Evolutionary conservation across 2,797 vertebrate genomes (phyloP).

Genomic region (Oryzias sinensis): DNA sequence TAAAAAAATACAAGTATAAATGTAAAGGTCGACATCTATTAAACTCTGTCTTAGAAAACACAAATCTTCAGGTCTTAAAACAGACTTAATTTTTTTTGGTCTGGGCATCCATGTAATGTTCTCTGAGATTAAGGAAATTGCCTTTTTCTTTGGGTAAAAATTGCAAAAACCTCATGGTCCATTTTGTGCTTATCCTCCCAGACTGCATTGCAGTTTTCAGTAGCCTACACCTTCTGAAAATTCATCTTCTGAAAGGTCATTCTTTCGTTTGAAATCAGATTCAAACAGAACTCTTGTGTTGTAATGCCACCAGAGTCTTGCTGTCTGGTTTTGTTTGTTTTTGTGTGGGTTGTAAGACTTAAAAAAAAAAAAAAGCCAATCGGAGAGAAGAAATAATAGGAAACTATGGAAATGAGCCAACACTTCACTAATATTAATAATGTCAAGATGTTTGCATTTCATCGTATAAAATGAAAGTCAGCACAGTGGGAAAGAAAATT

Average conservation of each 20-base stretch:
- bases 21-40: too few relatives aligned
- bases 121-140: too few relatives aligned
- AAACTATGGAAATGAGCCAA: background rate
- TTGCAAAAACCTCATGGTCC: background rate
- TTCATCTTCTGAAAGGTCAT: constrained; percentile 4
- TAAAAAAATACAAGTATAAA: too few relatives aligned
- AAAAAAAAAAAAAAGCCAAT: constrained; percentile 20
- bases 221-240: constrained; percentile 4
- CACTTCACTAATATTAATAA: background rate
- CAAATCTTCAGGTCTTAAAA: too few relatives aligned
- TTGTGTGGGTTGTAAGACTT: constrained; percentile 51
- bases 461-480: too few relatives aligned
- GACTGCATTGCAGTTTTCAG: constrained; percentile 1
- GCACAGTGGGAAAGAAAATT: too few relatives aligned
- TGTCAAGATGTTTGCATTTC: fast-evolving
- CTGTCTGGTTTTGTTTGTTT: constrained; percentile 45
- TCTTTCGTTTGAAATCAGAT: constrained; percentile 19
- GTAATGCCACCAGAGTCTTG: constrained; percentile 25
- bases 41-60: too few relatives aligned
- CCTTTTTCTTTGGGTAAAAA: too few relatives aligned
- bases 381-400: constrained; percentile 53
- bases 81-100: too few relatives aligned
- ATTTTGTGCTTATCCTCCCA: background rate
- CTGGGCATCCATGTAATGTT: too few relatives aligned
- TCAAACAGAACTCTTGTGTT: constrained; percentile 16